Base-by-base conservation (phyloP, 37 sponge, comb jelly and placozoan genomes). In the Cliona cf. orientalis region DNA sequence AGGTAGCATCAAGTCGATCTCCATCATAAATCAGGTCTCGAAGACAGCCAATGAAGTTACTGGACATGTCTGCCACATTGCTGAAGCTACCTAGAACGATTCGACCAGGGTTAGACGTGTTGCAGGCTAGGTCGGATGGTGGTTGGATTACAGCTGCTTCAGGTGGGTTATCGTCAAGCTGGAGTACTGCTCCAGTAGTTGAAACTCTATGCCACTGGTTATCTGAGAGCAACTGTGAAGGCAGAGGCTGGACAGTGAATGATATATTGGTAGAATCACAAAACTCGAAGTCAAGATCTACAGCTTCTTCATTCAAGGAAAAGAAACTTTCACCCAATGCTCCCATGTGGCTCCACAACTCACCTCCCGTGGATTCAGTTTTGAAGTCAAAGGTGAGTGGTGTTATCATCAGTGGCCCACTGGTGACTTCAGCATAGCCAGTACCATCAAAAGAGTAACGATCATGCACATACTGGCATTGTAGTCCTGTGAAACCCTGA, bases 401-500 rank as follows among this genome's bases (percentile, higher is more conserved):
- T 34, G 2, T 21, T 19, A 31, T 29, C 3, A 46, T 37, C 21
- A 56, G 43, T n/a, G 37, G 17, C 3, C 38, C 5, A 67, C 7
- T 32, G 23, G 70, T 37, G 34, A 69, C 21, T 37, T 36, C 17
- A 21, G 68, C 76, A 21, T 1, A 34, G 0, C 85, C 77, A 66
- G 43, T 38, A 32, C 78, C 78, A 66, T 40, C 45, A 57, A 84
- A 41, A n/a, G 69, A 69, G 59, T 70, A 40, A 26, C 61, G 49
- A 36, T 19, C 58, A 60, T 84, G 66, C 22, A 58, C n/a, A 11
- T 76, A 67, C 78, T 76, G 70, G 49, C 85, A 84, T 38, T 22
- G 58, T 23, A 56, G 78, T 42, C 85, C 85, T 38, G 85, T 76
- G 69, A 32, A 84, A 29, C 85, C 85, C 76, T 69, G 32, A 46